A percentile compares a stretch with the other conserved stretches of the same genome.
Conservation (phyloP, 2,797 vertebrate species). For the Phyllotis vaccarum region DNA sequence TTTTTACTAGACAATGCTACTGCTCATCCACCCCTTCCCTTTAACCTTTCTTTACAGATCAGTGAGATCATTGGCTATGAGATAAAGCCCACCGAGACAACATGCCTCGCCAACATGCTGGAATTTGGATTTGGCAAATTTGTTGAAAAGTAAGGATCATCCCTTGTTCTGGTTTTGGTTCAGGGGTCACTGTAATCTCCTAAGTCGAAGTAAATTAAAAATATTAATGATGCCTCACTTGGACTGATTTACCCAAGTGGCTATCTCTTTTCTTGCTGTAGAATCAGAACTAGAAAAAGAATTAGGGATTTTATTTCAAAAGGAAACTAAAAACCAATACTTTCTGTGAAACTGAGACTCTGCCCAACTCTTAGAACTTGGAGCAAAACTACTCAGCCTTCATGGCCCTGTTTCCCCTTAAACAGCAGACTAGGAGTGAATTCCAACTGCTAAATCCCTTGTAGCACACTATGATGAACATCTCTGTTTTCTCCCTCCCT, state of each 20-base stretch:
- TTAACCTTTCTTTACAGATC: constrained; percentile 89
- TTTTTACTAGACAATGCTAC: background rate
- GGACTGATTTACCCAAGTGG: background rate
- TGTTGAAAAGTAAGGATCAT: constrained; percentile 90
- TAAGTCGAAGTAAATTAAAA: background rate
- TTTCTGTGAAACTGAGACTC: background rate
- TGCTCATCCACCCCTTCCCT: constrained; percentile 3
- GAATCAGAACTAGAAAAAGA: constrained; percentile 57
- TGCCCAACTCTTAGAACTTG: background rate
- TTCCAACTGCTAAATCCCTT: background rate
- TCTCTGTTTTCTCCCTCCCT: background rate
- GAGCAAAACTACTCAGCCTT: constrained; percentile 27
- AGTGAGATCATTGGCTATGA: constrained; percentile 91
- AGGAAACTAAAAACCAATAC: background rate
- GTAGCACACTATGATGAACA: background rate
- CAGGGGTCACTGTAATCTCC: background rate
- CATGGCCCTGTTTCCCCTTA: constrained; percentile 10
- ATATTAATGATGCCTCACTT: background rate
- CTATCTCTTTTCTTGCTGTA: background rate
- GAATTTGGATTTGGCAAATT: constrained; percentile 91
- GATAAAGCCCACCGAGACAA: constrained; percentile 89
- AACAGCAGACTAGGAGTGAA: background rate
- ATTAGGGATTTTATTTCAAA: constrained; percentile 57
- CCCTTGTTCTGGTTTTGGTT: background rate
- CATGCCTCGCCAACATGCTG: constrained; percentile 92